Conservation (phyloP, 2,113 vertebrate genomes). For the Crotophaga sulcirostris region DNA sequence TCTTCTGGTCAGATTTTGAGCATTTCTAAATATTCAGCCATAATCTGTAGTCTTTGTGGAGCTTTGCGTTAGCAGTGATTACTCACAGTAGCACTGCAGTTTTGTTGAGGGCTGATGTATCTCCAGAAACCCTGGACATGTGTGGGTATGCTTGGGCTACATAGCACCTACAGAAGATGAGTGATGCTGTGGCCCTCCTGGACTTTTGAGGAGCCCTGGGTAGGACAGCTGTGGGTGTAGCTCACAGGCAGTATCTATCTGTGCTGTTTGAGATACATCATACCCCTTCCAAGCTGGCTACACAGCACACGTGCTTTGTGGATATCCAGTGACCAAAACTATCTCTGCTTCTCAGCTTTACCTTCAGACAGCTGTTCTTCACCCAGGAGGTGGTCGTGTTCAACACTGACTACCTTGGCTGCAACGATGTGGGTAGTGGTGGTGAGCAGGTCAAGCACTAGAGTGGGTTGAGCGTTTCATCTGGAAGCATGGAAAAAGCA, state of each 20-base stretch:
- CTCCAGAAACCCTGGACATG: not conserved
- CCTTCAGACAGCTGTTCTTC: not conserved
- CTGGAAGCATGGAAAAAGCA: not conserved
- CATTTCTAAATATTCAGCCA: not conserved
- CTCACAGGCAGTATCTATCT: not conserved
- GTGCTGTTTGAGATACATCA: fast-evolving
- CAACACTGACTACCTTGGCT: not conserved
- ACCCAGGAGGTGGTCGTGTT: not conserved
- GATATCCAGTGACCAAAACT: not conserved
- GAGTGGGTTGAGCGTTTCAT: not conserved
- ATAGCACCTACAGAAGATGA: not conserved
- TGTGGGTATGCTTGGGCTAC: not conserved
- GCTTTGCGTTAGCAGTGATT: not conserved
- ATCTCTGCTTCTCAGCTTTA: not conserved
- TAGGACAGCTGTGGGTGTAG: not conserved
- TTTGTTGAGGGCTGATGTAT: too few relatives aligned
- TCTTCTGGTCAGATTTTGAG: not conserved
- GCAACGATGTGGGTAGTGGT: not conserved
- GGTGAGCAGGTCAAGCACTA: not conserved
- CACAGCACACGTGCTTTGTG: fast-evolving
- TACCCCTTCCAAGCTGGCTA: not conserved
- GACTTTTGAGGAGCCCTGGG: not conserved
- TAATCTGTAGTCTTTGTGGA: not conserved
- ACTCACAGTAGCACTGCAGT: not conserved
- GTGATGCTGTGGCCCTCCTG: not conserved